Conservation (phyloP, 2,113 vertebrate species). For the Accipiter cooperii region DNA sequence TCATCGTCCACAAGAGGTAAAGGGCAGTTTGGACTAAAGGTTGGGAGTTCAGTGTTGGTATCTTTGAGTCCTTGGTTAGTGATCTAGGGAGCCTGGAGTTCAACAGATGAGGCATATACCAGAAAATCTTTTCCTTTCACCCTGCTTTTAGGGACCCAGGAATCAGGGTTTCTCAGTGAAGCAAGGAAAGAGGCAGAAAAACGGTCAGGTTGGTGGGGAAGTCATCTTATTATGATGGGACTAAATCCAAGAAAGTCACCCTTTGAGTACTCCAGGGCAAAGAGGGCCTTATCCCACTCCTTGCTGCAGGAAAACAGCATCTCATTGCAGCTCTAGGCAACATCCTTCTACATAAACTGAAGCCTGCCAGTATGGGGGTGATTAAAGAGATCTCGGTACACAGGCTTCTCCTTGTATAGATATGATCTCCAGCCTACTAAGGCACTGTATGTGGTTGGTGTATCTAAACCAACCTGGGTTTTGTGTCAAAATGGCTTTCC, state of each 20-base stretch:
- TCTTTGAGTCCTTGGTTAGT: neutral
- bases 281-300: neutral
- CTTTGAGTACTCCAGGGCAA: neutral
- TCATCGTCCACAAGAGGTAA: neutral
- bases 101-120: neutral
- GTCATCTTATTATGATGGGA: neutral
- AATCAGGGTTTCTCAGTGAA: neutral
- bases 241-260: neutral
- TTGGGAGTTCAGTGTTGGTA: neutral
- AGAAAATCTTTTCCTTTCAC: neutral
- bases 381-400: neutral
- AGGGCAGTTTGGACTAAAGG: neutral
- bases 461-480: neutral
- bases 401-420: neutral
- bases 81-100: neutral
- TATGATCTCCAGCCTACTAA: neutral
- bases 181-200: neutral
- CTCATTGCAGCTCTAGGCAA: neutral
- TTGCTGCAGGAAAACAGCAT: neutral
- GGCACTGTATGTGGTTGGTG: neutral
- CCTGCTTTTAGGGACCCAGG: neutral
- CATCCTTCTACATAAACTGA: neutral
- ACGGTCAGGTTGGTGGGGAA: neutral
- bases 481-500: neutral
- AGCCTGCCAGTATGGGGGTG: neutral